These are phyloP conservation scores for Ashinkailepas kermadecensis DNA, from an alignment of 2,888 invertebrate species.

Conservation along the genomic window DNA sequence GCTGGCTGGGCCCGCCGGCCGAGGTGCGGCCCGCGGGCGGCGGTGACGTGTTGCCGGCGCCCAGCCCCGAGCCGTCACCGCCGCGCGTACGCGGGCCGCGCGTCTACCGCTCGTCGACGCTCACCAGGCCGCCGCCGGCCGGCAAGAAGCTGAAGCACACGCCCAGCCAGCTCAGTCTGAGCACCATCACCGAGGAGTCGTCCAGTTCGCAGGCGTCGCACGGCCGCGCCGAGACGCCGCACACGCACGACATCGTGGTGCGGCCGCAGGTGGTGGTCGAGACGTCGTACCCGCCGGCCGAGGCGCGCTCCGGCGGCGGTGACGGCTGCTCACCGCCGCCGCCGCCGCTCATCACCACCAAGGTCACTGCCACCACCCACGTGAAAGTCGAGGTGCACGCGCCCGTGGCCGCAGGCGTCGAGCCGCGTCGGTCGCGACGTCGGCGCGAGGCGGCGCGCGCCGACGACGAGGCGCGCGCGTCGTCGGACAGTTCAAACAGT, in stretches of 20 bases:
- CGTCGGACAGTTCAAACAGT: constrained; percentile 20
- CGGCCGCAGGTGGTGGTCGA: constrained; percentile 88
- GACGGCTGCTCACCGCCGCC: constrained; percentile 33
- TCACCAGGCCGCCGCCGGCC: constrained; percentile 33
- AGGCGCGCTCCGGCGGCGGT: constrained; percentile 2
- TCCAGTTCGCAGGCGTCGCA: constrained; percentile 51
- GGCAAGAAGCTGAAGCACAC: not conserved
- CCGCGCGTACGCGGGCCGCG: constrained; percentile 37
- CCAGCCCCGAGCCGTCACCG: constrained; percentile 66
- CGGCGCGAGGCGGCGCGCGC: constrained; percentile 7
- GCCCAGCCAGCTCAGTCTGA: constrained; percentile 48
- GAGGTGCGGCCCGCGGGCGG: constrained; percentile 74
- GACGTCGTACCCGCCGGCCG: constrained; percentile 54
- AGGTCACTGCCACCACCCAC: constrained; percentile 92
- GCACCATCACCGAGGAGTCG: constrained; percentile 96
- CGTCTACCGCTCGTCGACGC: constrained; percentile 29
- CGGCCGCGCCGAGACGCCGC: constrained; percentile 35
- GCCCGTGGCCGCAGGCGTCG: not conserved
- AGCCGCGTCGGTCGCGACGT: not conserved
- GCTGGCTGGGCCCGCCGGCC: constrained; percentile 78
- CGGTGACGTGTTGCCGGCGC: constrained; percentile 69
- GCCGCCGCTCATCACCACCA: constrained; percentile 39
- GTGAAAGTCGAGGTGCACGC: constrained; percentile 85
- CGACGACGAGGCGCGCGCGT: constrained; percentile 2
- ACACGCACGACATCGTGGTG: constrained; percentile 62